phyloP scores from a whole-genome alignment of 1,140 invertebrate genomes.

The Galendromus occidentalis region DNA sequence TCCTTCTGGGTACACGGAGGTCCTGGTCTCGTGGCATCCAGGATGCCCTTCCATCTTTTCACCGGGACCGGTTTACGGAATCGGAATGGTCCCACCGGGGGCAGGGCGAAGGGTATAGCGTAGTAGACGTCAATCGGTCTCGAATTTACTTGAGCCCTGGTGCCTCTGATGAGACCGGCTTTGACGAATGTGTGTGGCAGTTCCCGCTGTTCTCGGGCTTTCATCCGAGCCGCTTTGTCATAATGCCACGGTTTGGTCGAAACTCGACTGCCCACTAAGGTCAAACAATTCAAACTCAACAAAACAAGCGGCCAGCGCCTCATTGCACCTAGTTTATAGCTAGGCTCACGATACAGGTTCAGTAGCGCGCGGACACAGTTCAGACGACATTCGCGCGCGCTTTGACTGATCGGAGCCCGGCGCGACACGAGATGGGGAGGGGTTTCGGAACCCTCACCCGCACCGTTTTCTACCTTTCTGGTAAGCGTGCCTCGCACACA shows the following conservation, averaged over 20 bases:
- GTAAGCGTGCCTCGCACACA: no score
- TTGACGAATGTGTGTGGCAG: conserved; percentile 2
- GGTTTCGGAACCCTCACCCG: no score
- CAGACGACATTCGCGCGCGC: no score
- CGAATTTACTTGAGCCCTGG: not conserved
- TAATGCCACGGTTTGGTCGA: not conserved
- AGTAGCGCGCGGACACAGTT: no score
- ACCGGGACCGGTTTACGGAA: conserved; percentile 66
- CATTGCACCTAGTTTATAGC: no score
- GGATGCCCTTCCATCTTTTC: conserved; percentile 60
- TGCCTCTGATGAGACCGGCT: not conserved
- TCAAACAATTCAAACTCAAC: not conserved
- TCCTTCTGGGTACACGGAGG: conserved; percentile 16
- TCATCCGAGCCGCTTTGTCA: conserved; percentile 3
- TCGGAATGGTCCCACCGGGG: conserved; percentile 58
- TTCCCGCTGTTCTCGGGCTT: not conserved
- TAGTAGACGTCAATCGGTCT: conserved; percentile 56
- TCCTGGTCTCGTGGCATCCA: conserved; percentile 22
- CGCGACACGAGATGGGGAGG: no score
- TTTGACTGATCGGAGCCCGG: no score
- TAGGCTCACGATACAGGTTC: no score
- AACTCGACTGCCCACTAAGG: not conserved
- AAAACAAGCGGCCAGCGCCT: no score
- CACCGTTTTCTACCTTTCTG: no score
- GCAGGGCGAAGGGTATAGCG: conserved; percentile 83